Evolutionary conservation across 2,888 invertebrate genomes (phyloP).

Genomic region (Sphinx pinastri): DNA sequence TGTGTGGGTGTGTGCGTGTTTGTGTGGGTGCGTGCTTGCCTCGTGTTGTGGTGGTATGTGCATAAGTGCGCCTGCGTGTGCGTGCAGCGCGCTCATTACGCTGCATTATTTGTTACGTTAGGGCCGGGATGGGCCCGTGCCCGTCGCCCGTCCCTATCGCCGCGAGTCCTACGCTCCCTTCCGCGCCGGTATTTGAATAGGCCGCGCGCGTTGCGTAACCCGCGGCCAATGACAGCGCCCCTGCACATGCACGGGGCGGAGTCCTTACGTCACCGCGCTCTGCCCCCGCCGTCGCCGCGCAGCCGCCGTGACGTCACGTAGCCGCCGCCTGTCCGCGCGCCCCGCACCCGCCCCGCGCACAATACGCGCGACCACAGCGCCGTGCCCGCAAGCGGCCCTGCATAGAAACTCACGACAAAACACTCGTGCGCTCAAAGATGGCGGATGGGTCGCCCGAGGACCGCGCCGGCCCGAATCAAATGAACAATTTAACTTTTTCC

Average conservation of each 20-base stretch:
- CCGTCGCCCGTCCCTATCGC: slow-evolving; percentile 64
- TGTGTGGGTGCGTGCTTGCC: slow-evolving; percentile 51
- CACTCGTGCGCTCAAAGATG: slow-evolving; percentile 90
- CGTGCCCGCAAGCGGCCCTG: slow-evolving; percentile 62
- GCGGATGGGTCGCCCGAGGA: slow-evolving; percentile 90
- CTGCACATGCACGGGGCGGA: slow-evolving; percentile 82
- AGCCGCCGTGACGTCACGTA: slow-evolving; percentile 81
- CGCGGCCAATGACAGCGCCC: slow-evolving; percentile 80
- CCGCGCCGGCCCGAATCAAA: slow-evolving; percentile 84
- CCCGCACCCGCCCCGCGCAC: slow-evolving; percentile 56
- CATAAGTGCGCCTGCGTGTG: slow-evolving; percentile 49
- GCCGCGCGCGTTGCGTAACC: slow-evolving; percentile 77
- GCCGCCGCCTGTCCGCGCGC: slow-evolving; percentile 44
- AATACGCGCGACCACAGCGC: slow-evolving; percentile 68
- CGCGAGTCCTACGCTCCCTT: slow-evolving; percentile 75
- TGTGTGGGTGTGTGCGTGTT: slow-evolving; percentile 53
- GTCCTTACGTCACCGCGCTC: slow-evolving; percentile 79
- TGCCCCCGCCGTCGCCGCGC: slow-evolving; percentile 77
- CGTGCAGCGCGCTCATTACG: slow-evolving; percentile 68
- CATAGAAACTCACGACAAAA: slow-evolving; percentile 75
- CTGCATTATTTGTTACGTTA: slow-evolving; percentile 75
- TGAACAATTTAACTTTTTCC: slow-evolving; percentile 83
- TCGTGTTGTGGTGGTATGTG: slow-evolving; percentile 39
- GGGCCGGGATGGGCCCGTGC: slow-evolving; percentile 68
- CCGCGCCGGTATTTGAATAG: slow-evolving; percentile 74